These are phyloP conservation scores for Cotesia congregata DNA, from an alignment of 2,888 invertebrate species.

Conservation along the genomic window DNA sequence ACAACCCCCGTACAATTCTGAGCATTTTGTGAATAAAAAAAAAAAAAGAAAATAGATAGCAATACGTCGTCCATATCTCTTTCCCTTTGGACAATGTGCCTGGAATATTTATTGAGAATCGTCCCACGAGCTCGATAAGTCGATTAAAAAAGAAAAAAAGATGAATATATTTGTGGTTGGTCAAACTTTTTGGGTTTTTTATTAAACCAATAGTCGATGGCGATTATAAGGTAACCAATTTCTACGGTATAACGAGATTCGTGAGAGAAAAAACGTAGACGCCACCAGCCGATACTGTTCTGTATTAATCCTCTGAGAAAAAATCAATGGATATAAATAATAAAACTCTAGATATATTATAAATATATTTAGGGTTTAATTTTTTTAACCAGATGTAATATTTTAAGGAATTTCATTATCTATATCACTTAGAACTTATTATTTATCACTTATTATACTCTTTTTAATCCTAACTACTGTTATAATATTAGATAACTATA, in stretches of 20 bases:
- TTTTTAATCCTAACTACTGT: too few species aligned
- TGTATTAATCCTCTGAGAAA: neutral
- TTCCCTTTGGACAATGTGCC: conserved; percentile 28
- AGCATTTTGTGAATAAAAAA: conserved; percentile 34
- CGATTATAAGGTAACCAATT: neutral
- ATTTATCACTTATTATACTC: too few species aligned
- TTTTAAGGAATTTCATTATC: too few species aligned
- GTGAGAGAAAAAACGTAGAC: neutral
- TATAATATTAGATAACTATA: too few species aligned
- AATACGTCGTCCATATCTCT: conserved; percentile 34
- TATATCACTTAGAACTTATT: too few species aligned
- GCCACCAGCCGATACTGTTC: neutral
- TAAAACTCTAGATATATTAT: neutral
- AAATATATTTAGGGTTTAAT: too few species aligned
- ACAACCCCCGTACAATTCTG: conserved; percentile 35
- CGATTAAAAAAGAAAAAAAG: conserved; percentile 14
- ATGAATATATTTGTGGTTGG: neutral
- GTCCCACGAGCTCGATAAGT: conserved; percentile 23
- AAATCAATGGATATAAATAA: neutral
- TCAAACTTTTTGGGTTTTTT: neutral
- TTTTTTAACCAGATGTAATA: too few species aligned
- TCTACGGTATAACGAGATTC: neutral
- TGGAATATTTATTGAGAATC: conserved; percentile 37
- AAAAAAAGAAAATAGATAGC: conserved; percentile 35
- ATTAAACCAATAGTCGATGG: neutral